A percentile compares a stretch with the other conserved stretches of the same genome.
These are phyloP conservation scores for Drosophila elegans DNA, from an alignment of 1,140 invertebrate species.

Conservation along the genomic window DNA sequence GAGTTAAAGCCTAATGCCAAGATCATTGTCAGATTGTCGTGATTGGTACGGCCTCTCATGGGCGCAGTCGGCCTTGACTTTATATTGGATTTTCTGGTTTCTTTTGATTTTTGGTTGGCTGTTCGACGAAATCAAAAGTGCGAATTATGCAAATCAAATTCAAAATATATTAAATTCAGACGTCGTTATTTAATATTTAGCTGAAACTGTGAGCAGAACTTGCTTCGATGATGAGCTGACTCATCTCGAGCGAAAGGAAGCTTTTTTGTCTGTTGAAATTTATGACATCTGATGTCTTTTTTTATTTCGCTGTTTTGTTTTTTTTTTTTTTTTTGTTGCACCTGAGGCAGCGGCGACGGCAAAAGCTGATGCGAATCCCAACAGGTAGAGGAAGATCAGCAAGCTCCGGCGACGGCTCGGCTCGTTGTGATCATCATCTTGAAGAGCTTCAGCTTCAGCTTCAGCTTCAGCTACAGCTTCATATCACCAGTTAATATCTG, in stretches of 20 bases:
- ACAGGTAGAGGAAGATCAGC: slow-evolving; percentile 62
- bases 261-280: slow-evolving; percentile 36
- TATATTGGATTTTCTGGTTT: slow-evolving; percentile 56
- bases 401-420: slow-evolving; percentile 38
- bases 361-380: slow-evolving; percentile 59
- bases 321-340: slow-evolving; percentile 73
- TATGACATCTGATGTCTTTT: slow-evolving; percentile 48
- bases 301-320: slow-evolving; percentile 68
- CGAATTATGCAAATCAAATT: slow-evolving; percentile 64
- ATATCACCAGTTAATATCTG: slow-evolving; percentile 72
- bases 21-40: slow-evolving; percentile 61
- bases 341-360: slow-evolving; percentile 28
- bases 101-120: slow-evolving; percentile 37
- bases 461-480: slow-evolving; percentile 2
- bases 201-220: slow-evolving; percentile 18
- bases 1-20: slow-evolving; percentile 38
- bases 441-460: slow-evolving; percentile 3
- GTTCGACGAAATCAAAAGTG: slow-evolving; percentile 72
- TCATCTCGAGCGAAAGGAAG: slow-evolving; percentile 34
- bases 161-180: slow-evolving; percentile 67
- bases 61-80: slow-evolving; percentile 77
- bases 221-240: slow-evolving; percentile 43
- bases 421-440: slow-evolving; percentile 30
- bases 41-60: slow-evolving; percentile 69
- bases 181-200: slow-evolving; percentile 38